phyloP scores from a whole-genome alignment of 2,888 invertebrate genomes.

The Poecilobothrus nobilitatus region DNA sequence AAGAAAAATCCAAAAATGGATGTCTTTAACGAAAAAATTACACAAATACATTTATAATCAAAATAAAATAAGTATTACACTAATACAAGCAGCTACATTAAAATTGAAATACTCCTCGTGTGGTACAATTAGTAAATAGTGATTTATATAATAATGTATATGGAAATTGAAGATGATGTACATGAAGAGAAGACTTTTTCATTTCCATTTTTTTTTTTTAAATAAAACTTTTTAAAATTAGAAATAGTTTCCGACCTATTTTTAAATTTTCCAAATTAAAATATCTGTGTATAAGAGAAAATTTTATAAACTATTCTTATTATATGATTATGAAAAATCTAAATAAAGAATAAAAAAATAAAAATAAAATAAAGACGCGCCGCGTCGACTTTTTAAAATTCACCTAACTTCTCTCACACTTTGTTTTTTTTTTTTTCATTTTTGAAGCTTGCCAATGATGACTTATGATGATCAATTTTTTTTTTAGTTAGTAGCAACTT shows the following conservation, averaged over 20 bases:
- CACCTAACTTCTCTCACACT: too few species aligned
- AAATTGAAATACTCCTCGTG: neutral
- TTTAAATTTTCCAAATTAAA: constrained; percentile 23
- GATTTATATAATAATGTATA: neutral
- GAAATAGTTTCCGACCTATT: constrained; percentile 21
- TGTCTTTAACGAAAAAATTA: constrained; percentile 18
- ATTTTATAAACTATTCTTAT: neutral
- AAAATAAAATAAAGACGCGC: constrained; percentile 18
- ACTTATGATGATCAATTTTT: too few species aligned
- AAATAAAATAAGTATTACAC: constrained; percentile 8
- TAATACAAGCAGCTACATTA: neutral
- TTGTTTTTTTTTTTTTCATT: too few species aligned
- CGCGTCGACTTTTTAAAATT: neutral
- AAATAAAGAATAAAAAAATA: constrained; percentile 11
- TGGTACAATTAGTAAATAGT: neutral
- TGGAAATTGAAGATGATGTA: neutral
- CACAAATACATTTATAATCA: constrained; percentile 15
- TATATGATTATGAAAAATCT: neutral
- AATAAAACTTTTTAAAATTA: neutral
- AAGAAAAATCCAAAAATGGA: constrained; percentile 21
- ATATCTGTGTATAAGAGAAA: constrained; percentile 18
- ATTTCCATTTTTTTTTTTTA: neutral
- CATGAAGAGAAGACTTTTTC: neutral
- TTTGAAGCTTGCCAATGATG: too few species aligned
- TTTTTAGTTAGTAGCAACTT: too few species aligned